These are phyloP conservation scores for Falco novaeseelandiae DNA, from an alignment of 2,797 vertebrate species.

Conservation along the genomic window DNA sequence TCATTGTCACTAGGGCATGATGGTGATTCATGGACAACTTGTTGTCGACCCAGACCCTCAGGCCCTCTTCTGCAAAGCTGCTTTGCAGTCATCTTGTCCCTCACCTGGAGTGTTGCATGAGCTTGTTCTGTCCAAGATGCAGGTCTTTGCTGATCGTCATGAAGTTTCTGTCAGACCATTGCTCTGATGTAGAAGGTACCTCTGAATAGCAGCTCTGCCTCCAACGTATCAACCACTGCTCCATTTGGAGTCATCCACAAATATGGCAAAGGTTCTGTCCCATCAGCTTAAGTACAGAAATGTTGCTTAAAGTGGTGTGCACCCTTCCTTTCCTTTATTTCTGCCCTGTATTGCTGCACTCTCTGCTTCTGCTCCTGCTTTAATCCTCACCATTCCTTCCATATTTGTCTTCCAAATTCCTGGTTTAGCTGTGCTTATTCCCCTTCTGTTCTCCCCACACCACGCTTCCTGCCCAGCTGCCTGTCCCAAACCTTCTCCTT, in stretches of 20 bases:
- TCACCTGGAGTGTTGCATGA: background rate
- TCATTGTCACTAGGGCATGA: background rate
- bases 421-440: background rate
- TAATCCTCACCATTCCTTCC: background rate
- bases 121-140: background rate
- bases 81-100: background rate
- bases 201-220: background rate
- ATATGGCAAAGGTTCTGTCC: background rate
- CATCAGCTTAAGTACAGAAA: background rate
- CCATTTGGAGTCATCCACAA: background rate
- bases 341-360: background rate
- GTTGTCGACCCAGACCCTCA: background rate
- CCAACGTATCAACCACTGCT: background rate
- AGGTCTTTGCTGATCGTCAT: background rate
- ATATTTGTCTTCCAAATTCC: background rate
- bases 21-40: background rate
- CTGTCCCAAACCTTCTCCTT: background rate
- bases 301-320: background rate
- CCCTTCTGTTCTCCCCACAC: background rate
- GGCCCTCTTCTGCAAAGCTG: background rate
- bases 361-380: background rate
- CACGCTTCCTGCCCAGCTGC: background rate
- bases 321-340: background rate
- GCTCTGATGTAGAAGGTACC: background rate
- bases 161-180: background rate